Conservation (phyloP, 2,113 vertebrate species). For the Todiramphus saurophagus region DNA sequence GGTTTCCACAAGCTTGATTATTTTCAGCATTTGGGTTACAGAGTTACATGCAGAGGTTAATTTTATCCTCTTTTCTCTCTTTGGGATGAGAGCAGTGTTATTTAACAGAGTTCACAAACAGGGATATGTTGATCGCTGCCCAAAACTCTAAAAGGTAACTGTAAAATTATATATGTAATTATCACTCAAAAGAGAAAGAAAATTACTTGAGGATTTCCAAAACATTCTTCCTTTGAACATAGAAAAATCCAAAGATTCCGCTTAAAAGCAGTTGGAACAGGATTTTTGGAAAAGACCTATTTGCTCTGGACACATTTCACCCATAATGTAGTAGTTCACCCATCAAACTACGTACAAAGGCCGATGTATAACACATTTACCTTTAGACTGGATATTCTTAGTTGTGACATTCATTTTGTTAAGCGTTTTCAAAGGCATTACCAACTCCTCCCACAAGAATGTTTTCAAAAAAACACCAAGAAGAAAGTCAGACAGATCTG, state of each 20-base stretch:
- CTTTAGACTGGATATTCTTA: not conserved
- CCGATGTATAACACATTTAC: not conserved
- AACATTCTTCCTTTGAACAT: not conserved
- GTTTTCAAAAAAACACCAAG: not conserved
- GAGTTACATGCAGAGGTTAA: not conserved
- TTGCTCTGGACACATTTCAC: not conserved
- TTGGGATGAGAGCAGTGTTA: not conserved
- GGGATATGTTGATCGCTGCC: not conserved
- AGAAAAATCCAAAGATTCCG: not conserved
- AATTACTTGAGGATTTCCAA: not conserved
- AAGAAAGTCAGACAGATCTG: not conserved
- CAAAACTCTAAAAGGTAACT: not conserved
- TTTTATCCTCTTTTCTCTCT: not conserved
- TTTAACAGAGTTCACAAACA: not conserved
- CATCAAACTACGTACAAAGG: not conserved
- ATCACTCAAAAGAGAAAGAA: not conserved
- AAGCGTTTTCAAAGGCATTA: slow-evolving; percentile 20
- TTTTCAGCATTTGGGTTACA: not conserved
- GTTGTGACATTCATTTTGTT: not conserved
- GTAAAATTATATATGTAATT: not conserved
- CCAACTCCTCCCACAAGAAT: not conserved
- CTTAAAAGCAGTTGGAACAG: not conserved
- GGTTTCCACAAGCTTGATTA: not conserved
- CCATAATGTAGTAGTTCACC: not conserved
- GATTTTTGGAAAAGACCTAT: not conserved